phyloP scores from a whole-genome alignment of 2,888 invertebrate species.

The Linnaemya tessellans region DNA sequence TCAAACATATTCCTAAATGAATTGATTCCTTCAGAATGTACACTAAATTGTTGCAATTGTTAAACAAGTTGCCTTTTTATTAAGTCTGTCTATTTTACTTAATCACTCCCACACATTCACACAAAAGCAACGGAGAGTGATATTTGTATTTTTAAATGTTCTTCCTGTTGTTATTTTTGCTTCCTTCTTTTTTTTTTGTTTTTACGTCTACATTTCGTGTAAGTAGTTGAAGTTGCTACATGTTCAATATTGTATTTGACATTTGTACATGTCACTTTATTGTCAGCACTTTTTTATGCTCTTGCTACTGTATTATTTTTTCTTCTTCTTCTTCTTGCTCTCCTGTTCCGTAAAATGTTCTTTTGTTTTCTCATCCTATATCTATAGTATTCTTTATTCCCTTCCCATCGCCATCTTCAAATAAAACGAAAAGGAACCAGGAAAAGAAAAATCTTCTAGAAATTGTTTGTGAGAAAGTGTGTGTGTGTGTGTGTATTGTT shows the following conservation, averaged over 20 bases:
- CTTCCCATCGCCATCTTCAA: constrained; percentile 40
- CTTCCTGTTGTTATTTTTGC: not conserved
- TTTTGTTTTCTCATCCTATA: constrained; percentile 30
- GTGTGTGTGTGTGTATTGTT: constrained; percentile 29
- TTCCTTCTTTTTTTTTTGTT: constrained; percentile 14
- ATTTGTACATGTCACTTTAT: constrained; percentile 75
- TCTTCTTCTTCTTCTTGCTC: constrained; percentile 9
- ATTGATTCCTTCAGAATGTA: constrained; percentile 27
- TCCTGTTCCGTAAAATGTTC: not conserved
- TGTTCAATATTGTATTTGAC: constrained; percentile 76
- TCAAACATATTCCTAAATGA: constrained; percentile 28
- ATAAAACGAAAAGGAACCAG: constrained; percentile 3
- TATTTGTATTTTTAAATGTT: not conserved
- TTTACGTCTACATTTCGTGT: constrained; percentile 57
- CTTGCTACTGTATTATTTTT: constrained; percentile 47
- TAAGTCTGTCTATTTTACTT: constrained; percentile 52
- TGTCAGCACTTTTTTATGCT: constrained; percentile 75
- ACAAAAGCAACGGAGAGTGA: not conserved
- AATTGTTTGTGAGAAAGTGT: not conserved
- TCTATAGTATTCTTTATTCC: constrained; percentile 26
- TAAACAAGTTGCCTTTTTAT: constrained; percentile 63
- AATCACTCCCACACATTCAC: constrained; percentile 2
- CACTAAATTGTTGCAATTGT: constrained; percentile 20
- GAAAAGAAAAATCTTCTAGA: not conserved
- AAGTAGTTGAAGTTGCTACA: constrained; percentile 67